These are phyloP conservation scores for Mugil cephalus DNA, from an alignment of 2,113 vertebrate species.

Conservation along the genomic window DNA sequence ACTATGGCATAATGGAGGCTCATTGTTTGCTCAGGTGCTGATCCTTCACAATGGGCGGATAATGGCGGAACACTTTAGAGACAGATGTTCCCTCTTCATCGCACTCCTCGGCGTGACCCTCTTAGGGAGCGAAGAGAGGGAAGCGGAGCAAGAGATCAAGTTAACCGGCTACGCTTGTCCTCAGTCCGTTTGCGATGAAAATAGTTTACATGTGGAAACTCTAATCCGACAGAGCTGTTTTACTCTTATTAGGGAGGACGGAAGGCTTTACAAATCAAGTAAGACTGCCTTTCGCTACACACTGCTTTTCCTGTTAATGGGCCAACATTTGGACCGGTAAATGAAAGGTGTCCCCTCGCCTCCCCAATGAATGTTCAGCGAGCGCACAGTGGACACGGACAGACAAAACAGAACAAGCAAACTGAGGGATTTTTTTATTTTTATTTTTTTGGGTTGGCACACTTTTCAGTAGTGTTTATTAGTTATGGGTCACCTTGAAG, in stretches of 20 bases:
- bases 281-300: neutral
- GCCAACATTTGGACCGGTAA: slow-evolving; percentile 1
- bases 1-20: slow-evolving; percentile 76
- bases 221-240: slow-evolving; percentile 32
- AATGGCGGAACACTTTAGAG: slow-evolving; percentile 80
- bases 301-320: too few relatives aligned
- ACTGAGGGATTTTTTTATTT: too few relatives aligned
- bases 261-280: neutral
- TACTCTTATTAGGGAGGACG: neutral
- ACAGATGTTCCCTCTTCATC: slow-evolving; percentile 84
- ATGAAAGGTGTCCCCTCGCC: slow-evolving; percentile 11
- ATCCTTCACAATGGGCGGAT: slow-evolving; percentile 72
- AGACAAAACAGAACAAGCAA: slow-evolving; percentile 7
- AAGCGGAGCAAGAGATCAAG: slow-evolving; percentile 32
- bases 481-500: slow-evolving; percentile 83
- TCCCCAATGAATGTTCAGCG: slow-evolving; percentile 16
- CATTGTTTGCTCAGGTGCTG: slow-evolving; percentile 85
- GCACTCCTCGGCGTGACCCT: slow-evolving; percentile 74
- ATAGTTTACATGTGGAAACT: slow-evolving; percentile 40
- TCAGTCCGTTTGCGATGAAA: slow-evolving; percentile 31
- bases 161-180: slow-evolving; percentile 1
- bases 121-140: slow-evolving; percentile 61
- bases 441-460: slow-evolving; percentile 34
- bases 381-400: neutral
- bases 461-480: slow-evolving; percentile 72